Base-by-base conservation (phyloP, 1,140 invertebrate genomes). In the Euwallacea similis region DNA sequence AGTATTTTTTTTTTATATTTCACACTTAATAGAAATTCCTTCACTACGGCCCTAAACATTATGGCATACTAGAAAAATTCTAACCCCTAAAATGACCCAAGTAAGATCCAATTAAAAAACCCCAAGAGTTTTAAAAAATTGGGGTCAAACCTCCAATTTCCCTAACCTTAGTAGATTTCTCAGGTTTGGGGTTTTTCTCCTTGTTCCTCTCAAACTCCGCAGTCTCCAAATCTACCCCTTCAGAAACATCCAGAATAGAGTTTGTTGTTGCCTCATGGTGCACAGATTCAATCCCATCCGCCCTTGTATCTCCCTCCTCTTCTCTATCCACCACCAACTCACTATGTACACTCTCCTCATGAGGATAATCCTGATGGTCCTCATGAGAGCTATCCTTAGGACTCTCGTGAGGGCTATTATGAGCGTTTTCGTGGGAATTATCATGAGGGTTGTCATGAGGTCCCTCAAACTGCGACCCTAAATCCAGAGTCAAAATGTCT, bases 401-500 rank as follows among this genome's bases (percentile, higher is more conserved):
- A 6, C 54, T 60, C 7, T 8, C 10, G 43, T n/a, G 11, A 21
- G 54, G 10, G 6, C 43, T 41, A 16, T 50, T 44, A 8, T 68
- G 7, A 33, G 21, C 67, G 13, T 16, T 15, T 41, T 13, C n/a
- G 7, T 47, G 13, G 10, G 63, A 10, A 6, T 62, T 60, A 2
- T 8, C 10, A 55, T n/a, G 11, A 21, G 54, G 10, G 8, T 63
- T 41, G 4, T 50, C 62, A 2, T 68, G 7, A 13, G 21, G 54
- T 9, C 42, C 54, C 53, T 56, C 63, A 50, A 81, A 73, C 53
- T 81, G 78, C n/a, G 76, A 71, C 7, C 77, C 79, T 9, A 81
- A 65, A 69, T 81, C 74, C 21, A 81, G 73, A 8, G 76, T 81
- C 54, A 81, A 75, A 61, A 81, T 79, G 72, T 81, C 80, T 44